Conservation (phyloP, 2,797 vertebrate species). For the Manis crassicaudata region DNA sequence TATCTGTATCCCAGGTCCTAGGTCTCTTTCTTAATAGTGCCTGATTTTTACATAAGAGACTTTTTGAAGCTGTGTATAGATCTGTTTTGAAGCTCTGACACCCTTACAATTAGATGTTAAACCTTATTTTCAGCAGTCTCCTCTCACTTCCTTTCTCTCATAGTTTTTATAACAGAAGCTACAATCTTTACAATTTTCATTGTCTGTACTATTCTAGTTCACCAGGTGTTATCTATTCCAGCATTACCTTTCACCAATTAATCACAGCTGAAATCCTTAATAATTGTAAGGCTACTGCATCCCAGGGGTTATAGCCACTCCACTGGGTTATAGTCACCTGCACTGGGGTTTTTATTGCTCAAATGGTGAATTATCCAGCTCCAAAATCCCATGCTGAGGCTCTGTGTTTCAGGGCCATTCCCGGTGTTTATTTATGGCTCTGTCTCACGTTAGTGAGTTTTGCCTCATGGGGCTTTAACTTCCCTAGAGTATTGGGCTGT, state of each 20-base stretch:
- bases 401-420: not conserved
- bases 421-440: not conserved
- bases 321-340: no score
- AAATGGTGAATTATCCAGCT: not conserved
- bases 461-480: not conserved
- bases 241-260: not conserved
- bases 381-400: not conserved
- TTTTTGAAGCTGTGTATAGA: not conserved
- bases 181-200: not conserved
- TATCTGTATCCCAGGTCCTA: not conserved
- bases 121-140: not conserved
- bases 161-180: not conserved
- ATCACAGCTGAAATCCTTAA: not conserved
- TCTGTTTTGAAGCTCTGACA: not conserved
- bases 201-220: not conserved
- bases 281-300: not conserved
- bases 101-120: not conserved
- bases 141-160: not conserved
- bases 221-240: not conserved
- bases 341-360: not conserved
- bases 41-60: not conserved
- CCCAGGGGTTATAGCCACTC: not conserved
- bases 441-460: not conserved
- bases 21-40: not conserved
- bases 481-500: not conserved